Base-by-base conservation (phyloP, 2,888 invertebrate genomes). In the Parochlus steinenii region DNA sequence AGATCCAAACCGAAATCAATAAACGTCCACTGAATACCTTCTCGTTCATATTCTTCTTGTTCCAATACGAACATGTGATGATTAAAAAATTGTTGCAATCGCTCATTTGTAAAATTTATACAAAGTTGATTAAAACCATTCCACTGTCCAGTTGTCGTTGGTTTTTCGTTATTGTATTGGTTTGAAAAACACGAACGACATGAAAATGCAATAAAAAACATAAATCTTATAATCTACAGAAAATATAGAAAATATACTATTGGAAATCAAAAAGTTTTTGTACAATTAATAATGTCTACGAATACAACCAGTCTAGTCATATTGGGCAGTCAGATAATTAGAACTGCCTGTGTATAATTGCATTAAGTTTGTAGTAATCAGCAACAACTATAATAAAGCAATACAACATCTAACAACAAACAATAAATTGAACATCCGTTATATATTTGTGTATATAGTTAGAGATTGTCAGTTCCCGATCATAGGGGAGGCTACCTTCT, bases 1-100 rank as follows among this genome's bases (percentile, higher is more conserved):
- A 90, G 74, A 61, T 92, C 89, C 76, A 89, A 77, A 65, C 87
- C 89, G 62, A 90, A 90, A 71, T 90, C 89, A 61, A 92, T 89
- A 63, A 89, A 90, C 48, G 70, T 74, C 90, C 90, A 90, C 50
- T 69, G 65, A 57, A 90, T 83, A 51, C 83, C 82, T 65, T 90
- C 86, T 51, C 80, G 70, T 63, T 85, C 83, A 67, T 90, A 90
- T 56, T 90, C 87, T 61, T 90, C 89, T 69, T 90, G 89, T 66
- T 90, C 89, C 63, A 90, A 67, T 48, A 90, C 77, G 66, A 90
- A 90, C 89, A 90, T 89, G 69, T 85, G 77, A 61, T 90, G 87
- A 64, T 90, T 90, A 76, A 89, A 90, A 69, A 83, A 90, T 59
- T 90, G 90, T 64, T 90, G 89, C 50, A 90, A 71, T 63, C 85